Evolutionary conservation across 1,140 invertebrate genomes (phyloP).

Genomic region (Sinella curviseta): DNA sequence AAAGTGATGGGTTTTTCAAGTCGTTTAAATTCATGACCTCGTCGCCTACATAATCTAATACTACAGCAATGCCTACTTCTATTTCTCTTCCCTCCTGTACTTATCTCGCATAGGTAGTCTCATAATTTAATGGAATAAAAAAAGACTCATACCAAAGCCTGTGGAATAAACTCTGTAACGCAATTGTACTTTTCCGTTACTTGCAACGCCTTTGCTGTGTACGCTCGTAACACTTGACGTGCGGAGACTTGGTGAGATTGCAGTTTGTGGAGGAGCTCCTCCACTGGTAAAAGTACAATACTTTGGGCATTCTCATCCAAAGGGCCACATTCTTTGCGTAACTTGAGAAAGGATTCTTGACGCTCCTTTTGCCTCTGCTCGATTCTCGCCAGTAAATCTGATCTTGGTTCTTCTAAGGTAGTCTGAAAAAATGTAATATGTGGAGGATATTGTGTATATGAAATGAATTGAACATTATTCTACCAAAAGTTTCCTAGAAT

Average conservation of each 20-base stretch:
- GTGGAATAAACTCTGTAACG: conserved; percentile 52
- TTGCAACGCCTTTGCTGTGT: conserved; percentile 50
- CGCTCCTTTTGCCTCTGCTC: conserved; percentile 30
- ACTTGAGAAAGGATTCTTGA: conserved; percentile 33
- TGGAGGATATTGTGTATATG: too few species aligned
- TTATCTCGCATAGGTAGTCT: background rate
- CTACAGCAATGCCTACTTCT: too few species aligned
- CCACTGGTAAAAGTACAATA: conserved; percentile 35
- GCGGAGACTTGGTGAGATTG: conserved; percentile 40
- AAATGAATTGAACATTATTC: too few species aligned
- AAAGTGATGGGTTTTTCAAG: background rate
- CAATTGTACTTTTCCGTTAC: conserved; percentile 52
- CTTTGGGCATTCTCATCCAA: conserved; percentile 28
- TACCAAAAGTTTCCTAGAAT: too few species aligned
- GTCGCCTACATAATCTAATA: background rate
- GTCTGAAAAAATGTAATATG: too few species aligned
- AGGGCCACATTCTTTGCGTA: conserved; percentile 23
- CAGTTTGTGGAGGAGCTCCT: conserved; percentile 41
- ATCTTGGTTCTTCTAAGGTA: too few species aligned
- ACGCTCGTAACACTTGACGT: conserved; percentile 40
- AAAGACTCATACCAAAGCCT: conserved; percentile 49
- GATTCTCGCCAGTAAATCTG: background rate
- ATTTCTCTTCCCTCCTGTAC: background rate
- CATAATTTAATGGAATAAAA: background rate
- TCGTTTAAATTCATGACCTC: background rate